phyloP scores from a whole-genome alignment of 2,797 vertebrate genomes.

The Malurus leucopterus region DNA sequence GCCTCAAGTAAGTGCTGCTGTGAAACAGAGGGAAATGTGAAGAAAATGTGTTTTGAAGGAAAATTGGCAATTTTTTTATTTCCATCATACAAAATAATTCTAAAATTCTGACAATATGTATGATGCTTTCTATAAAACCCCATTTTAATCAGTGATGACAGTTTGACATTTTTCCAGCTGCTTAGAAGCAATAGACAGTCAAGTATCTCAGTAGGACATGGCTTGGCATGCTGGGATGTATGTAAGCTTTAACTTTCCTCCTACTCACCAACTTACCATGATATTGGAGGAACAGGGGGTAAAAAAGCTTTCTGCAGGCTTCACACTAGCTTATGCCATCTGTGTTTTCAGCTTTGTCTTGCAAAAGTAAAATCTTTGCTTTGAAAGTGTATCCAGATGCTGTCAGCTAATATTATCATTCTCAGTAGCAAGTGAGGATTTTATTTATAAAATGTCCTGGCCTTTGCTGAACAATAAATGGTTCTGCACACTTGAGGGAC shows the following conservation, averaged over 20 bases:
- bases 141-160: constrained; percentile 78
- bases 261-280: background rate
- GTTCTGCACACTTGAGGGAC: constrained; percentile 29
- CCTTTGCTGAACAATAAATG: constrained; percentile 34
- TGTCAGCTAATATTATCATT: constrained; percentile 30
- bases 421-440: constrained; percentile 19
- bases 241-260: constrained; percentile 62
- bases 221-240: constrained; percentile 67
- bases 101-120: constrained; percentile 22
- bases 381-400: constrained; percentile 38
- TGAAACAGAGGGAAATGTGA: background rate
- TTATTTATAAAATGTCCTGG: constrained; percentile 47
- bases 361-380: constrained; percentile 47
- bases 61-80: background rate
- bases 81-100: background rate
- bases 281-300: constrained; percentile 4
- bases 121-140: constrained; percentile 61
- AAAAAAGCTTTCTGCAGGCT: constrained; percentile 12
- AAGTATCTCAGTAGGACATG: constrained; percentile 66
- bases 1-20: background rate
- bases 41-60: background rate
- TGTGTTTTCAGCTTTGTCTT: constrained; percentile 30
- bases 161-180: constrained; percentile 74
- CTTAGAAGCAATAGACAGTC: constrained; percentile 68
- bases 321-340: constrained; percentile 43